Evolutionary conservation across 2,797 vertebrate species (phyloP).

Genomic region (Peromyscus aztecus): DNA sequence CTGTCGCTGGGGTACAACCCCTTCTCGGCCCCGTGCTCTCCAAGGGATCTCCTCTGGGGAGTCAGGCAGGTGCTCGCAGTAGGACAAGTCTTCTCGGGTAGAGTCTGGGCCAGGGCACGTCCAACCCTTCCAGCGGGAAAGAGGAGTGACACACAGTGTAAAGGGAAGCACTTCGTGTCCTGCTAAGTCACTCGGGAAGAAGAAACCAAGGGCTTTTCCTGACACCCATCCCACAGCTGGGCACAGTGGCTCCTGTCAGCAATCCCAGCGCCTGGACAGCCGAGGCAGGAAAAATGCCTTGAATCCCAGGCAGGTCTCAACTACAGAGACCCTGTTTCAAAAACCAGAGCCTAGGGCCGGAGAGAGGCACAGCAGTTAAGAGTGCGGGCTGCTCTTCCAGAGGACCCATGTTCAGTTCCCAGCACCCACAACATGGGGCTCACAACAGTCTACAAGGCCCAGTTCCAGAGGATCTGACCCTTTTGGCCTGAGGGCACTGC

Average conservation of each 20-base stretch:
- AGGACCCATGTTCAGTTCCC: no score
- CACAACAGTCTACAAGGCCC: not conserved
- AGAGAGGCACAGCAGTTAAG: not conserved
- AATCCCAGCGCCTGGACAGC: not conserved
- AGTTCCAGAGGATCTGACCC: not conserved
- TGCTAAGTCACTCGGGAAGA: not conserved
- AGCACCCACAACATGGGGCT: not conserved
- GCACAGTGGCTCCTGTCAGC: not conserved
- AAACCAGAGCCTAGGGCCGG: not conserved
- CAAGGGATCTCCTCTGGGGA: conserved; percentile 94
- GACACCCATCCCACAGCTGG: not conserved
- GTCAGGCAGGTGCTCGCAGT: conserved; percentile 94
- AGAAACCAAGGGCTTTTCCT: not conserved
- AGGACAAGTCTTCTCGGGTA: conserved; percentile 92
- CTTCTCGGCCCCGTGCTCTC: conserved; percentile 92
- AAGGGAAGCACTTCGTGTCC: not conserved
- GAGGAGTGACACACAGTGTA: conserved; percentile 16
- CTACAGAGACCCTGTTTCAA: not conserved
- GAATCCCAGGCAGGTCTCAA: not conserved
- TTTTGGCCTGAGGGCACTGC: not conserved
- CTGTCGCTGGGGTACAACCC: conserved; percentile 91
- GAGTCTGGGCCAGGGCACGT: conserved; percentile 94
- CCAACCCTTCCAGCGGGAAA: conserved; percentile 90
- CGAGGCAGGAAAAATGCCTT: not conserved
- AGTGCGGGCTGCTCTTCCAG: not conserved